Base-by-base conservation (phyloP, 2,113 vertebrate species). In the Zosterops lateralis region DNA sequence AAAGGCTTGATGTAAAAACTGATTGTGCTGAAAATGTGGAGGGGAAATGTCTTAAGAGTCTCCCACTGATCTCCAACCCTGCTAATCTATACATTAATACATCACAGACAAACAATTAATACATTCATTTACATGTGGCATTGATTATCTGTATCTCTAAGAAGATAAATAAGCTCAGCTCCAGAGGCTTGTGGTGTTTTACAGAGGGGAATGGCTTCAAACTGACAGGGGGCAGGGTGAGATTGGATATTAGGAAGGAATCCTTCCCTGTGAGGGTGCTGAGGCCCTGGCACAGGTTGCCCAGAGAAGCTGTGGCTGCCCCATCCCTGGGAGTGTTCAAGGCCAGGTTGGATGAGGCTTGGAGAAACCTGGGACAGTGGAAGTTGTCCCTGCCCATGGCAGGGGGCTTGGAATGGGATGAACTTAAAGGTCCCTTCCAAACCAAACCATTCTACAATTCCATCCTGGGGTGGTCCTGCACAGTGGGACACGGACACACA, bases 401-500 rank as follows among this genome's bases (percentile, higher is more conserved):
- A 75, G 19, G 17, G 17, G 54, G 14, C 18, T 51, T 32, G 19
- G 36, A 36, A 51, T 7, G 7, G 18, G 60, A 56, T 68, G 21
- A 48, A 5, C 40, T 62, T 61, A 24, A 22, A n/a, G 71, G 34
- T 32, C 31, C 17, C 21, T 62, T 34, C 54, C 62, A 70, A 76
- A 10, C 20, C 17, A 68, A 48, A 18, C 25, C 62, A 28, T 19
- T 32, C 71, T 12, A 3, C 0, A 11, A 44, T 22, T 48, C 79
- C 14, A 0, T 14, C 9, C 1, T 19, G 28, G 38, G 22, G 53
- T 15, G 50, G 13, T 9, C 28, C 53, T 14, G 50, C 31, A 12
- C 6, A 28, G 44, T 29, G 21, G n/a, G 38, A 29, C 14, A 11
- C 0, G 14, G 45, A 17, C 71, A 67, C 40, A 47, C 1, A 0